Conservation (phyloP, 2,797 vertebrate genomes). For the Tinamus major region DNA sequence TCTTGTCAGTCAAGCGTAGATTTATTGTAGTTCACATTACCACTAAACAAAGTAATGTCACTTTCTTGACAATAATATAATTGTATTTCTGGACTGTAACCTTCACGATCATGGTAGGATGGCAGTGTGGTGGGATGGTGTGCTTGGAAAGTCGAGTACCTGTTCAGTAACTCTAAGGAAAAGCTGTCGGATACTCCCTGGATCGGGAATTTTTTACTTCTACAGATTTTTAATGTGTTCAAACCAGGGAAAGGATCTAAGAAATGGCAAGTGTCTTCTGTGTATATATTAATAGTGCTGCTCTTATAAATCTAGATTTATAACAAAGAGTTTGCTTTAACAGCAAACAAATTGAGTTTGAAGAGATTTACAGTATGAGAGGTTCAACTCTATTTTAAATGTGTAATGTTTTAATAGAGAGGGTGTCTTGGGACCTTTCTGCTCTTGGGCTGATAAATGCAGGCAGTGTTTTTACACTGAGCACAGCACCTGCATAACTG, state of each 20-base stretch:
- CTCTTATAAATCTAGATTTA: background rate
- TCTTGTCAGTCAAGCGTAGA: background rate
- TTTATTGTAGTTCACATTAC: background rate
- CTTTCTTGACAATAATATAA: background rate
- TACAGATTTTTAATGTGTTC: background rate
- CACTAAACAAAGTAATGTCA: background rate
- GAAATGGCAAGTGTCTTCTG: background rate
- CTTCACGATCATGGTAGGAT: background rate
- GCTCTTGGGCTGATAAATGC: background rate
- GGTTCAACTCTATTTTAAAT: background rate
- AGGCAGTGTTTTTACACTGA: background rate
- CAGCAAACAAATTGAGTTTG: background rate
- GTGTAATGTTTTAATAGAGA: background rate
- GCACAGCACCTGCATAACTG: background rate
- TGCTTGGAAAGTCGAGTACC: background rate
- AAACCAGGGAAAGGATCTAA: background rate
- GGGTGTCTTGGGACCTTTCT: background rate
- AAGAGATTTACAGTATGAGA: background rate
- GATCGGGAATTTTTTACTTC: background rate
- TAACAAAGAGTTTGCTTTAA: background rate
- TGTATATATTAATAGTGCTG: background rate
- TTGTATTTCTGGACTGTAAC: slow-evolving; percentile 15
- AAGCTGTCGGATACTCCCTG: background rate
- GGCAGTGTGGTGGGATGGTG: background rate
- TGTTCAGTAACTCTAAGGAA: background rate